Evolutionary conservation across 2,888 invertebrate species (phyloP), one percentile per base, ranked within the genome.

Genomic region (Ceramica pisi): DNA sequence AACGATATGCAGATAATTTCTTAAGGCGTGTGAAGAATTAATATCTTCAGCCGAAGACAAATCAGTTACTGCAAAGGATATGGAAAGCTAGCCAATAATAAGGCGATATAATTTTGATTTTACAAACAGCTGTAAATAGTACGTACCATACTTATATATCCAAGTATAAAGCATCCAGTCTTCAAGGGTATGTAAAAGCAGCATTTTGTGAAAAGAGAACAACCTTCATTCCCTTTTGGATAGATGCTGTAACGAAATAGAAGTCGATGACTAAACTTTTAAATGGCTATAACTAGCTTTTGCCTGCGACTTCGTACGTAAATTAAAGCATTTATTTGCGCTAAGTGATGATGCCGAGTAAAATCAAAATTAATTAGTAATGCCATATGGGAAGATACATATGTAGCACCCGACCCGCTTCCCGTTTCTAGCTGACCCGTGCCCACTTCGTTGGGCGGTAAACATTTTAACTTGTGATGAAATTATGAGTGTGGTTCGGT

Each of bases 131-230:
- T 50, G 21, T 16, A n/a, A 46, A 19, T n/a, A 21, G 14, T 51
- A 81, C 72, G 12, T 75, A 83, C 83, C 77, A 83, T 68, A 57
- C 83, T 83, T 16, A 83, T 63, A 60, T 83, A 83, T 57, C 83
- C 83, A 41, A 83, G 83, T 67, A 85, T 71, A 23, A 83, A 85
- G 35, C 83, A 83, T 10, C 86, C 80, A 2, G 72, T 75, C 56
- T 78, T 80, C 64, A 83, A 51, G 5, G 86, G 75, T 73, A 83
- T 73, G 21, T 83, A 83, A 21, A 83, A 85, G 35, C 83, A 83
- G 75, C 86, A 83, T 85, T 75, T 83, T 59, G 72, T 53, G 9
- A 85, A 56, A 6, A 70, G 23, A n/a, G 26, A 73, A 71, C 60
- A 73, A 3, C 38, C 60, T 10, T 56, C 56, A 9, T 61, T 35